These are phyloP conservation scores for Astur gentilis DNA, from an alignment of 2,113 vertebrate genomes.

Conservation along the genomic window DNA sequence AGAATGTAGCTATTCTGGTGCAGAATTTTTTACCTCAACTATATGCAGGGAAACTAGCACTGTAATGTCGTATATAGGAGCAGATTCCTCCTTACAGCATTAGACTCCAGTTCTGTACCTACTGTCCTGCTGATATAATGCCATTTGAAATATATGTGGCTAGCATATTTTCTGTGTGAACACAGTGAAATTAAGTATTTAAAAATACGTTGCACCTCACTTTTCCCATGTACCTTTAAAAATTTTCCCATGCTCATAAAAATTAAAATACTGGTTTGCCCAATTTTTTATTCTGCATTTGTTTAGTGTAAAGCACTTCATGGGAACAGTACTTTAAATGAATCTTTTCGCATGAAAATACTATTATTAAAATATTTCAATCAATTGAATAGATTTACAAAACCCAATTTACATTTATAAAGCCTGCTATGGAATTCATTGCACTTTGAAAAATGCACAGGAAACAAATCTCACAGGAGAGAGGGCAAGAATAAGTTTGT, in stretches of 20 bases:
- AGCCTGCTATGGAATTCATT: background rate
- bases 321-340: background rate
- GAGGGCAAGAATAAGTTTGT: background rate
- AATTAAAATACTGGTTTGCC: slow-evolving; percentile 18
- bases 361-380: slow-evolving; percentile 24
- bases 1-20: background rate
- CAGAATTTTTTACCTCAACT: background rate
- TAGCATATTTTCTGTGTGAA: background rate
- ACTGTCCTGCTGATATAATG: background rate
- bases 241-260: slow-evolving; percentile 8
- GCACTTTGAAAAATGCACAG: background rate
- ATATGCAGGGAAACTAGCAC: background rate
- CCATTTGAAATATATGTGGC: background rate
- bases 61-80: background rate
- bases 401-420: background rate
- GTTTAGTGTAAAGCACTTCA: background rate
- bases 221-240: background rate
- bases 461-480: background rate
- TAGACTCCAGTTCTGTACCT: background rate
- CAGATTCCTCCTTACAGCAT: background rate
- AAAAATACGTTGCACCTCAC: background rate
- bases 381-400: background rate
- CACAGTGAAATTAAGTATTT: background rate
- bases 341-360: background rate
- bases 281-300: background rate